phyloP scores from a whole-genome alignment of 2,888 invertebrate genomes.

The Tachina lurida region DNA sequence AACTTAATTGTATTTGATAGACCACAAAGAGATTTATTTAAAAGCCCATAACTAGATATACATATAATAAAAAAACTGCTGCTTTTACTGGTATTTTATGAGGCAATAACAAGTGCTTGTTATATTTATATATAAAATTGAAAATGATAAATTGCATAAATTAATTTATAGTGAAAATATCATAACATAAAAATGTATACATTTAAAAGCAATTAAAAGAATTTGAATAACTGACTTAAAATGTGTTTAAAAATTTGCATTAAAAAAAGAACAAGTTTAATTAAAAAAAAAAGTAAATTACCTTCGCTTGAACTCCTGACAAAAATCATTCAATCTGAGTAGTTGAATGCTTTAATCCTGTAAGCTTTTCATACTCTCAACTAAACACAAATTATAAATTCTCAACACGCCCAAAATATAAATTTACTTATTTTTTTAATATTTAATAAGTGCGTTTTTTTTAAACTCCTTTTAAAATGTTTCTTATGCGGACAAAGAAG shows the following conservation, averaged over 20 bases:
- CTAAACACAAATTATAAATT: constrained; percentile 47
- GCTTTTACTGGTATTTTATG: background rate
- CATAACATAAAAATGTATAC: background rate
- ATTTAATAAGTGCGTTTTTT: constrained; percentile 21
- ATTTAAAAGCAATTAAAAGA: background rate
- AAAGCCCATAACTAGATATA: background rate
- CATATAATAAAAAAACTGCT: background rate
- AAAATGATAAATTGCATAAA: background rate
- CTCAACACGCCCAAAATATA: constrained; percentile 52
- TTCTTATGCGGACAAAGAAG: background rate
- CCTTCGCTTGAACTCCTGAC: constrained; percentile 21
- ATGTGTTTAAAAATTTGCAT: background rate
- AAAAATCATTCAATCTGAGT: constrained; percentile 34
- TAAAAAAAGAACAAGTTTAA: background rate
- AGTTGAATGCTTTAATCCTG: constrained; percentile 53
- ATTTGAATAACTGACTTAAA: constrained; percentile 2
- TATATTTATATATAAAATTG: background rate
- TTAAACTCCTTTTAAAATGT: constrained; percentile 10
- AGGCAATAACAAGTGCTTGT: background rate
- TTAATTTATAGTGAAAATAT: background rate
- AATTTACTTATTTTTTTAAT: background rate
- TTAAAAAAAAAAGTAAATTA: constrained; percentile 17
- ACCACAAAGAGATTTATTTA: background rate
- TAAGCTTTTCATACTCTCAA: constrained; percentile 2
- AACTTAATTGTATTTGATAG: constrained; percentile 2